phyloP scores from a whole-genome alignment of 2,888 invertebrate species.

The Heliothis peltigera region DNA sequence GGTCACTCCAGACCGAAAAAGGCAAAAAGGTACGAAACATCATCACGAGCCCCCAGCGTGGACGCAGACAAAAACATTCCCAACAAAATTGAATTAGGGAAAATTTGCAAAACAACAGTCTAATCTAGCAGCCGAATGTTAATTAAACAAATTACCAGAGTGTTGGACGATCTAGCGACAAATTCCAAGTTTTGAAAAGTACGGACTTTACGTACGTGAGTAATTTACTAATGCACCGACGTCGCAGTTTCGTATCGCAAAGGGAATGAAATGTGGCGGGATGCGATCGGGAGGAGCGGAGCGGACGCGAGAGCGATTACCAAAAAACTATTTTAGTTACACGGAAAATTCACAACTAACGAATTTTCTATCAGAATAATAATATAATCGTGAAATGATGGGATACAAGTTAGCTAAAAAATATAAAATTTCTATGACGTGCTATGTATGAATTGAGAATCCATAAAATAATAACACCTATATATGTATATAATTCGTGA shows the following conservation, averaged over 20 bases:
- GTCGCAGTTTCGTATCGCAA: constrained; percentile 75
- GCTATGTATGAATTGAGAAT: no score
- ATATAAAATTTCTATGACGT: no score
- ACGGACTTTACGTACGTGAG: constrained; percentile 83
- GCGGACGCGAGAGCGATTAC: constrained; percentile 25
- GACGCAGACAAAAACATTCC: constrained; percentile 37
- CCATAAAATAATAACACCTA: no score
- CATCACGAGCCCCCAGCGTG: constrained; percentile 16
- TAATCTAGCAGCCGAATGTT: constrained; percentile 66
- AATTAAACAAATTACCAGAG: constrained; percentile 83
- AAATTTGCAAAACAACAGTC: constrained; percentile 57
- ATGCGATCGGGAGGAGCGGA: constrained; percentile 8
- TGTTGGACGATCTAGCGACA: constrained; percentile 84
- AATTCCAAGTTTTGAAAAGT: constrained; percentile 84
- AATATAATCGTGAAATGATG: no score
- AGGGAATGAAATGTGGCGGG: constrained; percentile 72
- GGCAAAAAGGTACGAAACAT: constrained; percentile 12
- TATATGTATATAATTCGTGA: no score
- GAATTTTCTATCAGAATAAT: neutral
- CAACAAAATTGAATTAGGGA: constrained; percentile 48
- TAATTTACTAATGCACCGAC: constrained; percentile 88
- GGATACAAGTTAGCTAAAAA: no score
- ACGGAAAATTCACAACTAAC: neutral
- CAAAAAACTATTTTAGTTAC: neutral
- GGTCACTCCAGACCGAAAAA: neutral